phyloP scores from a whole-genome alignment of 2,888 invertebrate species.

The Chelonus formosanus region DNA sequence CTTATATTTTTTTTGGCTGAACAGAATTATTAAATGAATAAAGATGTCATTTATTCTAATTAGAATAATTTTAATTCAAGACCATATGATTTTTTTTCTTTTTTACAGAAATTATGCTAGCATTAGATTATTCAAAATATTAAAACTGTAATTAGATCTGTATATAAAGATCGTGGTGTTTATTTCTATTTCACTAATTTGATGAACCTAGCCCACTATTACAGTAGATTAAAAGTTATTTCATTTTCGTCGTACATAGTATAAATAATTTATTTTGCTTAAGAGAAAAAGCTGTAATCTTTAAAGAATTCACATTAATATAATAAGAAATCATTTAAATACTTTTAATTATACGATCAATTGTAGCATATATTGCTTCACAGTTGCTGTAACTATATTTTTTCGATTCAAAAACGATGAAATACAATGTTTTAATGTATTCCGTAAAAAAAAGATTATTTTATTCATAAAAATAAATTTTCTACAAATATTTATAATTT shows the following conservation, averaged over 20 bases:
- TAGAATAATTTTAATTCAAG: too few species aligned
- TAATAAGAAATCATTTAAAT: not conserved
- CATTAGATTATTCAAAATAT: not conserved
- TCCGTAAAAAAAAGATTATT: too few species aligned
- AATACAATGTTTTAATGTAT: too few species aligned
- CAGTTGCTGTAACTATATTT: constrained; percentile 4
- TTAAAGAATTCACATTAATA: not conserved
- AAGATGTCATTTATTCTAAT: too few species aligned
- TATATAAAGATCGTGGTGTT: not conserved
- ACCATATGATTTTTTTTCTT: too few species aligned
- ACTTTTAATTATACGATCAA: constrained; percentile 11
- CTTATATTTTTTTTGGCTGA: too few species aligned
- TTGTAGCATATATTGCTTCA: constrained; percentile 2
- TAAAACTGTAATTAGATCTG: constrained; percentile 13
- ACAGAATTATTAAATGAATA: too few species aligned
- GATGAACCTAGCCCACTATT: constrained; percentile 13
- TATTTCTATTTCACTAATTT: constrained; percentile 5
- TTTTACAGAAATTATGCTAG: too few species aligned
- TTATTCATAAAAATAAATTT: too few species aligned
- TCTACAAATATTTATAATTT: too few species aligned
- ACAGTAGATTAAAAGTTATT: not conserved
- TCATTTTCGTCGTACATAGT: constrained; percentile 4
- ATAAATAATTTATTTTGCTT: constrained; percentile 1
- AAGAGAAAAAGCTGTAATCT: not conserved
- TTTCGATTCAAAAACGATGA: too few species aligned